Percentiles rank a stretch among this genome's conserved stretches.
Conservation (phyloP, 2,888 invertebrate species). For the Eupithecia tripunctaria region DNA sequence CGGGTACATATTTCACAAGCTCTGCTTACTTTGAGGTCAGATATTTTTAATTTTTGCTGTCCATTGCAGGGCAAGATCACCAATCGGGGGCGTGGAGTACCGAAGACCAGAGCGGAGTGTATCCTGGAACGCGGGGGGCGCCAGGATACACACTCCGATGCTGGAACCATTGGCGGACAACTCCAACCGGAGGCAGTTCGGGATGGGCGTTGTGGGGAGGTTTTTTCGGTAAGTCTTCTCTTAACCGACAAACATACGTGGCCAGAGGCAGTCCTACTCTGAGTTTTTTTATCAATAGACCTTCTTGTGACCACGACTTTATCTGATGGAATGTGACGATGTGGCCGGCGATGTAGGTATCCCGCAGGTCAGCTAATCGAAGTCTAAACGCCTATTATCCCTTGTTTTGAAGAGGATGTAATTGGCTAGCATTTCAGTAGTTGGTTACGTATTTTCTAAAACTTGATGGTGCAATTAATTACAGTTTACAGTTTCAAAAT, state of each 20-base stretch:
- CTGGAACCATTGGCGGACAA: slow-evolving; percentile 95
- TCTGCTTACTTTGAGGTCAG: not conserved
- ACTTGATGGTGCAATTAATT: too few relatives aligned
- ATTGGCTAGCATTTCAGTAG: too few relatives aligned
- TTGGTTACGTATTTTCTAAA: too few relatives aligned
- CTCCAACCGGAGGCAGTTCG: slow-evolving; percentile 93
- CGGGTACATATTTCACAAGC: not conserved
- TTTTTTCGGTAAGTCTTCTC: slow-evolving; percentile 86
- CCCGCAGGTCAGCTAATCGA: too few relatives aligned
- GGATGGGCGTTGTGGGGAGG: slow-evolving; percentile 92
- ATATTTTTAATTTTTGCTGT: not conserved
- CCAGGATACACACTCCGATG: slow-evolving; percentile 90
- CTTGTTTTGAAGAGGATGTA: too few relatives aligned
- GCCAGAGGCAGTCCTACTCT: not conserved
- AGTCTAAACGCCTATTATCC: too few relatives aligned
- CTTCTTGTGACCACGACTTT: too few relatives aligned
- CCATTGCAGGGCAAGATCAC: slow-evolving; percentile 75
- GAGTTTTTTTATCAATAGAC: too few relatives aligned
- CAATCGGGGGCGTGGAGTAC: slow-evolving; percentile 78
- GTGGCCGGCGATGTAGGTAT: too few relatives aligned
- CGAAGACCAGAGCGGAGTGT: slow-evolving; percentile 77
- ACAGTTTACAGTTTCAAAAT: too few relatives aligned
- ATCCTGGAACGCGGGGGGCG: slow-evolving; percentile 84
- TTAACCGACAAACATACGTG: not conserved
- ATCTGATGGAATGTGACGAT: too few relatives aligned